phyloP scores from a whole-genome alignment of 2,888 invertebrate genomes.

The Drosophila meridionalis region DNA sequence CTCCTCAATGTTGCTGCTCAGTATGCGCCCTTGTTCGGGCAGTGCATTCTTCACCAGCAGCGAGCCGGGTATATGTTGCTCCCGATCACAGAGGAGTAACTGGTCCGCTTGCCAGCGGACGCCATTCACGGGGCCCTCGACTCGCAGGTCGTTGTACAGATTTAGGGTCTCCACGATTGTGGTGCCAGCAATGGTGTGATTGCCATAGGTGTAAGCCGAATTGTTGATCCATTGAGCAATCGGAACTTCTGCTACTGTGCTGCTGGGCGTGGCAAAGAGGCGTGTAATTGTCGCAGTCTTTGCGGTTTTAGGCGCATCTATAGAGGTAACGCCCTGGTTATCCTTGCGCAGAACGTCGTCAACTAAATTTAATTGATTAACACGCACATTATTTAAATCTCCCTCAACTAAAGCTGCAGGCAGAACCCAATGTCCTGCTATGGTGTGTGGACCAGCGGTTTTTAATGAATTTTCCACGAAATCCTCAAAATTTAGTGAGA shows the following conservation, averaged over 20 bases:
- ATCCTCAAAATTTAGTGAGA: conserved; percentile 82
- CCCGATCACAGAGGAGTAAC: conserved; percentile 78
- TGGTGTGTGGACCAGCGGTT: conserved; percentile 84
- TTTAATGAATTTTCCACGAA: conserved; percentile 85
- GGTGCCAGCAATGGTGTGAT: conserved; percentile 85
- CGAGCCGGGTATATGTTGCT: conserved; percentile 74
- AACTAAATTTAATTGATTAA: conserved; percentile 86
- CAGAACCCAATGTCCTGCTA: conserved; percentile 83
- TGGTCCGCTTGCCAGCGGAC: conserved; percentile 83
- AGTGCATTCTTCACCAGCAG: conserved; percentile 70
- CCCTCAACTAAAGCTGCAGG: conserved; percentile 69
- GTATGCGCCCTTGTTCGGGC: conserved; percentile 60
- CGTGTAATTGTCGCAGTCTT: conserved; percentile 82
- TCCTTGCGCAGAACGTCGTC: conserved; percentile 86
- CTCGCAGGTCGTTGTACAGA: conserved; percentile 78
- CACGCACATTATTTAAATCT: conserved; percentile 78
- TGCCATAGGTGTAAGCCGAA: conserved; percentile 84
- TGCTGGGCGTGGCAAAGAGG: conserved; percentile 78
- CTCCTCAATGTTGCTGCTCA: conserved; percentile 77
- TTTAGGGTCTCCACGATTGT: conserved; percentile 81
- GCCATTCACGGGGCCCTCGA: conserved; percentile 83
- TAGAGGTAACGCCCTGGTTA: conserved; percentile 84
- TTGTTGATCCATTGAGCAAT: conserved; percentile 85
- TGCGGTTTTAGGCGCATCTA: conserved; percentile 46
- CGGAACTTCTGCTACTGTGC: conserved; percentile 85